Evolutionary conservation across 2,797 vertebrate species (phyloP), one percentile per base, ranked within the genome.

Genomic region (Pantherophis alleghaniensis): DNA sequence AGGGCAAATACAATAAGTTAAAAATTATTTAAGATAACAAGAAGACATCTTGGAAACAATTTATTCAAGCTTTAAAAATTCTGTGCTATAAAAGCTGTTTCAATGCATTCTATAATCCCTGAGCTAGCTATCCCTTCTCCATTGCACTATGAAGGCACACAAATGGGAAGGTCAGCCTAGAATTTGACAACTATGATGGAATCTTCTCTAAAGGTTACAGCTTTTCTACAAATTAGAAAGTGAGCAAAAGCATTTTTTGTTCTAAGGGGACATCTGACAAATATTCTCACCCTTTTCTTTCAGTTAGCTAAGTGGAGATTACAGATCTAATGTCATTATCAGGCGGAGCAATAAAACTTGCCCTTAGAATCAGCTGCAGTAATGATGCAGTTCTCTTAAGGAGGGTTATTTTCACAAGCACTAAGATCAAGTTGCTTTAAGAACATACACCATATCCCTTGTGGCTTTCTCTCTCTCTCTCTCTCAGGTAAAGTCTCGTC

Each of bases 381-480:
- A 95, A 95, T n/a, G 94, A 95, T 94, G 93, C 94, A 66, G 47
- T 63, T 87, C 57, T 83, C 37, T 20, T 94, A 95, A 79, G 9
- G 18, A 26, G 42, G 86, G 95, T 92, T 10, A 3, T 92, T 92
- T 94, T 94, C 0, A 91, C 69, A 42, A 92, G 51, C 42, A 74
- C 53, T 59, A 86, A 86, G 96, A 96, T 97, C 95, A 28, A 66
- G 95, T 96, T 97, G 94, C 96, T 95, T 53, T 0, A 94, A 95
- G 95, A 95, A 96, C 83, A 92, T 3, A 88, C 95, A 89, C 91
- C 5, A 1, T 63, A 88, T 96, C 96, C 95, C 94, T 11, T 92
- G 94, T 63, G 95, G 92, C 94, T 96, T 95, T 1, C 91, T 63
- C 20, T 83, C 51, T 53, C 51, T 51, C 18, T 79, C 1, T 63